Percentiles rank a stretch among this genome's conserved stretches.
phyloP scores from a whole-genome alignment of 2,797 vertebrate genomes.

The Galagoides demidoff region DNA sequence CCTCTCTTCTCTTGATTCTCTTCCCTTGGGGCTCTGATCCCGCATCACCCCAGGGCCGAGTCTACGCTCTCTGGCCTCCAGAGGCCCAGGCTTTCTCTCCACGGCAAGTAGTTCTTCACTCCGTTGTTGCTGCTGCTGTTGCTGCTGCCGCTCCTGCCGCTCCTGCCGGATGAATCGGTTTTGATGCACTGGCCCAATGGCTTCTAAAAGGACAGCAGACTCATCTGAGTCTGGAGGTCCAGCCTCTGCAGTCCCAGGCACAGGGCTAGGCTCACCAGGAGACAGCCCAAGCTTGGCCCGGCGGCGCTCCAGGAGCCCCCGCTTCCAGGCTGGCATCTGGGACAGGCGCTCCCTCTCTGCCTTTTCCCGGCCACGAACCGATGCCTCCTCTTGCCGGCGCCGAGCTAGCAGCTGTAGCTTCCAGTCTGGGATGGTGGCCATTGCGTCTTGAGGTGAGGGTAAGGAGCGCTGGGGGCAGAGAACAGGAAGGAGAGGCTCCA shows the following conservation, averaged over 20 bases:
- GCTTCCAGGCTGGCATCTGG: conserved; percentile 95
- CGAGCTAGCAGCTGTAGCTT: conserved; percentile 94
- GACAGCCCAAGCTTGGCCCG: conserved; percentile 89
- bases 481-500: conserved; percentile 12
- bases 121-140: conserved; percentile 54
- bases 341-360: conserved; percentile 92
- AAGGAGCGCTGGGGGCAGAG: neutral
- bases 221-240: conserved; percentile 73
- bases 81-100: conserved; percentile 81
- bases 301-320: conserved; percentile 93
- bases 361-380: conserved; percentile 89
- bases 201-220: conserved; percentile 89
- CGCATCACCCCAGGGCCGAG: conserved; percentile 13
- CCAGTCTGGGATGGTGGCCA: conserved; percentile 89
- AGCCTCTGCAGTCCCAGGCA: conserved; percentile 77
- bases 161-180: conserved; percentile 92
- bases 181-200: conserved; percentile 90
- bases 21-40: conserved; percentile 62
- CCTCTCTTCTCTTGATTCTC: conserved; percentile 60
- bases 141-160: conserved; percentile 78
- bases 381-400: conserved; percentile 93
- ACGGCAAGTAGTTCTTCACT: conserved; percentile 80
- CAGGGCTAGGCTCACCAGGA: conserved; percentile 78
- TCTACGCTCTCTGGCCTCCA: conserved; percentile 79
- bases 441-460: conserved; percentile 36